A percentile compares a stretch with the other conserved stretches of the same genome.
Conservation (phyloP, 2,888 invertebrate genomes). For the Eubasilissa splendida region DNA sequence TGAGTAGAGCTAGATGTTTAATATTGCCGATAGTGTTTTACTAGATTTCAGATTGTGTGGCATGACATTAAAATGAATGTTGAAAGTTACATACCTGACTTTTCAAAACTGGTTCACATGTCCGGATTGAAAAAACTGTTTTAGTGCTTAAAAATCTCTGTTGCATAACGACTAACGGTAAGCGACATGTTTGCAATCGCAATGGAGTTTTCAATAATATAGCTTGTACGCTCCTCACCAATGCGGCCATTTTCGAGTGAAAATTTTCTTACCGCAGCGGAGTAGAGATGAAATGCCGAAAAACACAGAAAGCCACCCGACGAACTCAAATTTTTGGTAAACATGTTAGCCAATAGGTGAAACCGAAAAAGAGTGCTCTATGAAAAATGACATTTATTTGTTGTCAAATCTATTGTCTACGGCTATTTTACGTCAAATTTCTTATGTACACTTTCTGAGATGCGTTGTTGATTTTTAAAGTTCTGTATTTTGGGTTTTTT, state of each 20-base stretch:
- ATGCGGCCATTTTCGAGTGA: slow-evolving; percentile 68
- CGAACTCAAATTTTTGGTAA: background rate
- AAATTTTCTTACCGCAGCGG: slow-evolving; percentile 8
- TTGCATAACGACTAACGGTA: slow-evolving; percentile 67
- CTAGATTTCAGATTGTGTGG: background rate
- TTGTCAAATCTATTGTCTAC: slow-evolving; percentile 47
- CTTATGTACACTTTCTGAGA: slow-evolving; percentile 25
- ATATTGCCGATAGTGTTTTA: background rate
- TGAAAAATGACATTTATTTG: slow-evolving; percentile 39
- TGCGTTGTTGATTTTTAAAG: slow-evolving; percentile 50
- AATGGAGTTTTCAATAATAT: slow-evolving; percentile 59
- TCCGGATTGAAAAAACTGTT: slow-evolving; percentile 20
- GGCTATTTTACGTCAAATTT: slow-evolving; percentile 47
- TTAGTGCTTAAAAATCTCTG: slow-evolving; percentile 62
- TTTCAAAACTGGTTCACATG: slow-evolving; percentile 39
- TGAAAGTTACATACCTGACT: slow-evolving; percentile 43
- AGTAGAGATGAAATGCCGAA: slow-evolving; percentile 27
- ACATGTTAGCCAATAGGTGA: slow-evolving; percentile 3
- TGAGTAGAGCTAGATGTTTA: background rate
- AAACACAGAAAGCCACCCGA: slow-evolving; percentile 23
- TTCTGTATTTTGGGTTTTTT: slow-evolving; percentile 17
- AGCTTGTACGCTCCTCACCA: slow-evolving; percentile 69
- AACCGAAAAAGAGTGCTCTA: slow-evolving; percentile 16
- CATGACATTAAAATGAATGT: slow-evolving; percentile 19
- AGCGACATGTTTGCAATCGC: slow-evolving; percentile 61